Base-by-base conservation (phyloP, 2,113 vertebrate species). In the Montifringilla adamsi region DNA sequence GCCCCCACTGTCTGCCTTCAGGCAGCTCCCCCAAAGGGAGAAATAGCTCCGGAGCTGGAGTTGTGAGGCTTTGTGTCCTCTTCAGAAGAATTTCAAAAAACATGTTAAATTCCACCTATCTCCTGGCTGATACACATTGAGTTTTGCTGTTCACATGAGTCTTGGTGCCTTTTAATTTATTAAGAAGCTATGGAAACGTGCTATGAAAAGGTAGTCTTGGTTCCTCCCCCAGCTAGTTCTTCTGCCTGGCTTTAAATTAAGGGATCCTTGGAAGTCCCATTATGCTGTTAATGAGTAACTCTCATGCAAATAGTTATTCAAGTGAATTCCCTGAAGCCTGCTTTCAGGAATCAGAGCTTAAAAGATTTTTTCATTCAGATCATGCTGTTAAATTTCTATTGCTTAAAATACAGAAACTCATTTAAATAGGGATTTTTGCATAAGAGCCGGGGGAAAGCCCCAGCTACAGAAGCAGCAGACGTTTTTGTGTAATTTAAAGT, bases 271-370 rank as follows among this genome's bases (percentile, higher is more conserved):
- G 39, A 74, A 77, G 67, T 63, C 84, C 72, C 50, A 28, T 79
- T 90, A 67, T 93, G 77, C 58, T 82, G 67, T 46, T 83, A 89
- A 89, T 69, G 78, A 82, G 78, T 60, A 79, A 84, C 78, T 93
- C 52, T 33, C 27, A 82, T 87, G 84, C 74, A 94, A 76, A 79
- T 60, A 81, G 56, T 78, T 60, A 53, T 16, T 87, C 39, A 58
- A 83, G 83, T 85, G 41, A 94, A 46, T 76, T 84, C 73, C 62
- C 70, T 89, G 70, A 78, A 87, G 52, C 22, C 79, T 89, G 74
- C 46, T 95, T 89, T 95, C 53, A 56, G 67, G 75, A 94, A 21
- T 58, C 15, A 60, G 63, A 62, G n/a, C 52, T 90, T 74, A 72
- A 66, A 10, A 76, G 81, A 39, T 31, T 35, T 58, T 82, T 80